A percentile compares a stretch with the other conserved stretches of the same genome.
phyloP scores from a whole-genome alignment of 2,113 vertebrate genomes.

The Cyrtonyx montezumae region DNA sequence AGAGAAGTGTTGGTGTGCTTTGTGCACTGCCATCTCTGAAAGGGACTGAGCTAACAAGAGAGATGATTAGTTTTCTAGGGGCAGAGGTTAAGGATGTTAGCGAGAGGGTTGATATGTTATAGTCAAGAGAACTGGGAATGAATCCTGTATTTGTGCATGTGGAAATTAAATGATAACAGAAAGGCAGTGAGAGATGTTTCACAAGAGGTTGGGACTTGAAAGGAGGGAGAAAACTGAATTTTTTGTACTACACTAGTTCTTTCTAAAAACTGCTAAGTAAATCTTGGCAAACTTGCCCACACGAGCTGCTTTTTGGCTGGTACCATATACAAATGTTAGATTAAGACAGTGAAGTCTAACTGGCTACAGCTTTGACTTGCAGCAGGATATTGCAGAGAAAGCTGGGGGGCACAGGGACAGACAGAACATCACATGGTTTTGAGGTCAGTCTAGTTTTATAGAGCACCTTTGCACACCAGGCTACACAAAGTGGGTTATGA shows the following conservation, averaged over 20 bases:
- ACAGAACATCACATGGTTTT: background rate
- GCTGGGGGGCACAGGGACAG: background rate
- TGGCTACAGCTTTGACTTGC: background rate
- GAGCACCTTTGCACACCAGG: slow-evolving; percentile 46
- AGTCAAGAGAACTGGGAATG: slow-evolving; percentile 68
- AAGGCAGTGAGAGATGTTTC: slow-evolving; percentile 27
- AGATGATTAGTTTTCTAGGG: slow-evolving; percentile 70
- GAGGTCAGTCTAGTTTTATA: slow-evolving; percentile 34
- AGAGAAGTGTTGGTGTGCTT: slow-evolving; percentile 65
- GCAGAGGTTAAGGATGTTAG: slow-evolving; percentile 72
- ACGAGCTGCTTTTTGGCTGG: slow-evolving; percentile 33
- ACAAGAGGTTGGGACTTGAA: slow-evolving; percentile 21
- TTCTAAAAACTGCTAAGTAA: slow-evolving; percentile 42
- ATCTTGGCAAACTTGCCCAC: slow-evolving; percentile 29
- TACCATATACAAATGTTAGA: slow-evolving; percentile 19
- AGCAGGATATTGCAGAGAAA: background rate
- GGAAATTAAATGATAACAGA: slow-evolving; percentile 68
- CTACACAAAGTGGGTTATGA: slow-evolving; percentile 27
- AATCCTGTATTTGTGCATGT: slow-evolving; percentile 61
- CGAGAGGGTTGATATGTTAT: slow-evolving; percentile 65
- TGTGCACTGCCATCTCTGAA: slow-evolving; percentile 60
- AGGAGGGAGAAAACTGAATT: slow-evolving; percentile 6
- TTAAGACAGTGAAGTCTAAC: slow-evolving; percentile 10
- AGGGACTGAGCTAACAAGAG: slow-evolving; percentile 66
- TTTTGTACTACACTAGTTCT: slow-evolving; percentile 29